Evolutionary conservation across 2,888 invertebrate genomes (phyloP), one percentile per base, ranked within the genome.

Genomic region (Laothoe populi): DNA sequence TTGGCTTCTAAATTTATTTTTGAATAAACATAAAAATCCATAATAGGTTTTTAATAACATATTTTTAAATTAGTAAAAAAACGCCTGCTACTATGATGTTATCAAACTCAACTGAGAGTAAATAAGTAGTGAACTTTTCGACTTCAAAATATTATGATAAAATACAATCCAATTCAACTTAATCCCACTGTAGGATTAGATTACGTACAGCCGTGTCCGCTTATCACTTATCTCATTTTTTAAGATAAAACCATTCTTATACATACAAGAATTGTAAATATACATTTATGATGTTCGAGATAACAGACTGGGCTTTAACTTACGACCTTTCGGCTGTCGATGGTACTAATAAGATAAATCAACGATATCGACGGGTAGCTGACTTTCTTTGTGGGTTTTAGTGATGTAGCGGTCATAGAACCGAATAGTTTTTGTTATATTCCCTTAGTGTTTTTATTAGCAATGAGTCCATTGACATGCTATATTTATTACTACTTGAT

Each of bases 211-310:
- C 70, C 72, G 70, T 75, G 31, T 38, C 58, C 48, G 69, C 74
- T 82, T 87, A 89, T 90, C 90, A 83, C 62, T 71, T 83, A 88
- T 88, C 88, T 83, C 81, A 85, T 87, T 87, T 87, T 79, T 84
- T 75, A 79, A 87, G 88, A 88, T 88, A 88, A 85, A 81, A 74
- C 46, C 75, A 76, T 77, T 77, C 76, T 78, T 72, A 71, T 72
- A 64, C 68, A 68, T 69, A 69, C 65, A 72, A 70, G 65, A 74
- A 73, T 66, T 62, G 61, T 78, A 71, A 71, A 60, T 73, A 72
- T 67, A 77, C 66, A 71, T 71, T 72, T 81, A 78, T 64, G 44
- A 11, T 42, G 38, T 71, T 68, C 57, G 7, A 21, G 60, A 78
- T 84, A 86, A 74, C 75, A 66, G 64, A 48, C 61, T 63, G 70